These are phyloP conservation scores for Lobophora halterata DNA, from an alignment of 2,888 invertebrate genomes.

Conservation along the genomic window DNA sequence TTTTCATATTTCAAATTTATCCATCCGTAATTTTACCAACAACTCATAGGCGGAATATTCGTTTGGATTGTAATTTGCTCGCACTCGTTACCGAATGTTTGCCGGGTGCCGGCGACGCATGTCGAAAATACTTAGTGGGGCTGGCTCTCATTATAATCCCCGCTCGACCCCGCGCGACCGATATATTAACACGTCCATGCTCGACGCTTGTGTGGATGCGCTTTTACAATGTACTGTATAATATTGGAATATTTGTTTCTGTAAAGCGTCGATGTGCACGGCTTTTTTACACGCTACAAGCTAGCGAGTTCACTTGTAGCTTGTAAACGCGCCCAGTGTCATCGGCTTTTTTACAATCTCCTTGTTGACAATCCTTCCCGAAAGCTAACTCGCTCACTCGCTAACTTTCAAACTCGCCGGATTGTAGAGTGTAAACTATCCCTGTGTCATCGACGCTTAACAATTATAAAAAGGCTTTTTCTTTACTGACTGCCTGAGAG, in stretches of 20 bases:
- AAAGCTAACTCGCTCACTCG: no score
- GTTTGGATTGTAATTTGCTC: slow-evolving; percentile 61
- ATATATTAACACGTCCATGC: slow-evolving; percentile 73
- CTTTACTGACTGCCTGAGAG: no score
- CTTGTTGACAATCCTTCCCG: no score
- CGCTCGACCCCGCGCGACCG: slow-evolving; percentile 63
- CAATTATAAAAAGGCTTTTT: no score
- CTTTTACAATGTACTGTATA: neutral
- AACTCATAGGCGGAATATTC: slow-evolving; percentile 24
- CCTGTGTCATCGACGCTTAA: no score
- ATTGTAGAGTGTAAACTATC: no score
- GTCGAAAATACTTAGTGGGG: slow-evolving; percentile 80
- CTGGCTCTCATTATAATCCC: slow-evolving; percentile 78
- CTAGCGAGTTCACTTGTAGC: no score
- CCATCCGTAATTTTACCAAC: slow-evolving; percentile 4
- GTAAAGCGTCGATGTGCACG: no score
- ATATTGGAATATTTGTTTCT: neutral
- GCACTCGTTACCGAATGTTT: slow-evolving; percentile 71
- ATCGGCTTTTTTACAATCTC: no score
- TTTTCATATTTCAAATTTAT: slow-evolving; percentile 12
- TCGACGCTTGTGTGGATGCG: slow-evolving; percentile 50
- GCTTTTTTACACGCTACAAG: no score
- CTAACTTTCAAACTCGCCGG: no score
- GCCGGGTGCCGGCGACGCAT: slow-evolving; percentile 78
- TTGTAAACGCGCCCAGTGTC: no score